Evolutionary conservation across 64 coral and sea anemone species (phyloP).

Genomic region (Pocillopora damicornis): DNA sequence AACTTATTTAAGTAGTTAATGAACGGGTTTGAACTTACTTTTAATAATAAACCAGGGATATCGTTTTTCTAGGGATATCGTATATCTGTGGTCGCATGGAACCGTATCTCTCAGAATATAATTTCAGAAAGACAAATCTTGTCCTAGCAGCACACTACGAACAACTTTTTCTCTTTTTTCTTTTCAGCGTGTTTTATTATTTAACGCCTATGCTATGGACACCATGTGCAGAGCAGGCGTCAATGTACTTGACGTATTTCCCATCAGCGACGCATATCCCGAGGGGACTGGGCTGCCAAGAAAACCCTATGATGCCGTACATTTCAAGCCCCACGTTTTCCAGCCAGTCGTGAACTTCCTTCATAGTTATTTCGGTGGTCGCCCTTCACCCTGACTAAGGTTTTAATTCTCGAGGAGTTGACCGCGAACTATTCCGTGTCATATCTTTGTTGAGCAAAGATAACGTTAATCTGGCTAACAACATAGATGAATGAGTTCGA

Average conservation of each 20-base stretch:
- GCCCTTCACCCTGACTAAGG: not conserved
- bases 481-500: too few species aligned
- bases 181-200: constrained; percentile 53
- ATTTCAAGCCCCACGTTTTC: constrained; percentile 49
- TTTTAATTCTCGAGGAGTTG: not conserved
- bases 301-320: constrained; percentile 57
- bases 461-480: too few species aligned
- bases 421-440: not conserved
- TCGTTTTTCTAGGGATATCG: too few species aligned
- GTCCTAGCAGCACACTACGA: not conserved
- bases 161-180: not conserved
- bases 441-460: too few species aligned
- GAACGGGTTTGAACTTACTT: too few species aligned
- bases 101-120: too few species aligned
- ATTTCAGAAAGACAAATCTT: not conserved
- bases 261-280: constrained; percentile 66
- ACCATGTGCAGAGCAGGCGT: constrained; percentile 64
- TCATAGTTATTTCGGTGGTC: constrained; percentile 36
- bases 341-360: constrained; percentile 43
- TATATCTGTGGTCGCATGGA: too few species aligned
- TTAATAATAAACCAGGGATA: too few species aligned
- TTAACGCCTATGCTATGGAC: constrained; percentile 61
- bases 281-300: constrained; percentile 49
- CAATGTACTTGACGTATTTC: constrained; percentile 61
- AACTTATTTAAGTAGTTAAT: too few species aligned